Evolutionary conservation across 1,140 invertebrate species (phyloP), one percentile per base, ranked within the genome.

Genomic region (Platyscapa corneri): DNA sequence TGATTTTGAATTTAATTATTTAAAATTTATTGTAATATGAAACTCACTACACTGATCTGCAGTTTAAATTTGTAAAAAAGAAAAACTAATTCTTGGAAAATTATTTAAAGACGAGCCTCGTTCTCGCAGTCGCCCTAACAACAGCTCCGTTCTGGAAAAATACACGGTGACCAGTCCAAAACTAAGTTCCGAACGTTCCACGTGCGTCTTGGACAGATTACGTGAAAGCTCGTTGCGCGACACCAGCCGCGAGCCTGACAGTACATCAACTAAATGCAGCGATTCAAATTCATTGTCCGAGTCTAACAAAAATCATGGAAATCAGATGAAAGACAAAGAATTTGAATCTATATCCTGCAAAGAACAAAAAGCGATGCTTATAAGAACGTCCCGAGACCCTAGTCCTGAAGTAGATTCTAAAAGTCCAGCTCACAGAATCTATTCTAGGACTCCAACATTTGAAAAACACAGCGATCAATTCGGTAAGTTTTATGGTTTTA

Each of bases 151-250:
- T 75, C 87, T 90, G 34, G 92, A 93, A 56, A 93, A 92, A 86
- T 93, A 93, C 88, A 89, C 90, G 53, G 87, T 87, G 56, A 89
- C n/a, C 42, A 81, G 77, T 77, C 89, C 85, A 83, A 93, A 92
- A 89, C 88, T 89, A 39, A 37, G 16, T 18, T 12, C n/a, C 20
- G 91, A 92, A 34, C 88, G 91, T 60, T 88, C 90, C 37, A 89
- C 90, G 65, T 92, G 92, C 76, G 89, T 93, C 56, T 88, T 93
- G 79, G 91, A 92, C 49, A 91, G 89, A 88, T 92, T 92, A 84
- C 90, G 89, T 85, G 89, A 90, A 39, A 87, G 88, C 81, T 79
- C 88, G 78, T 89, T 90, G 5, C 90, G 92, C 3, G 92, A 92
- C 34, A 91, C 88, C 64, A 91, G 88, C 85, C 90, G 90, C 82